Conservation (phyloP, 2,797 vertebrate genomes). For the Thamnophis elegans region DNA sequence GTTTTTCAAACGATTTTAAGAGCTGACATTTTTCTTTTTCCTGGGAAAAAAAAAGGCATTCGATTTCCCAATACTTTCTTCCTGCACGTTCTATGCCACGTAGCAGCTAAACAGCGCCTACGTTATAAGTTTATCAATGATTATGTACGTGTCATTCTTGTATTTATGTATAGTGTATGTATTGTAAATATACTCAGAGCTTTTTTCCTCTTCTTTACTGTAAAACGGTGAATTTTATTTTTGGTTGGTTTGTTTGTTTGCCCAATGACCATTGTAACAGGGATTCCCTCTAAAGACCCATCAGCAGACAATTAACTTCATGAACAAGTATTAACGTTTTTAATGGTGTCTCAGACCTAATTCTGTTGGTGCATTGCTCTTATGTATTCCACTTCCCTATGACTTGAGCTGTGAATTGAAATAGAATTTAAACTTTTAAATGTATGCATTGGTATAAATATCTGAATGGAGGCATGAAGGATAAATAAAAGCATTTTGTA, state of each 20-base stretch:
- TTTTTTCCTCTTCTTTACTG: constrained; percentile 91
- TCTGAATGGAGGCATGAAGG: constrained; percentile 99
- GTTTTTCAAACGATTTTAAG: constrained; percentile 72
- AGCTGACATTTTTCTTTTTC: constrained; percentile 82
- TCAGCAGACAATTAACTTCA: constrained; percentile 83
- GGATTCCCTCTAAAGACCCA: constrained; percentile 84
- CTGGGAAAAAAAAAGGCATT: constrained; percentile 59
- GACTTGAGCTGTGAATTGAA: constrained; percentile 99
- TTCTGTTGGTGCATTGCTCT: constrained; percentile 95
- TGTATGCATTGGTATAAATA: constrained; percentile 98
- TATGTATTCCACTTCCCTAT: constrained; percentile 92
- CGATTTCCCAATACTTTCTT: constrained; percentile 82
- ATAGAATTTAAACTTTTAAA: constrained; percentile 98
- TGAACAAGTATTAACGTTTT: constrained; percentile 88
- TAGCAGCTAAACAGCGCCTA: constrained; percentile 91
- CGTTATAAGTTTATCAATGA: constrained; percentile 95
- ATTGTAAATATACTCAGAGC: constrained; percentile 99
- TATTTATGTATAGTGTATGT: constrained; percentile 99
- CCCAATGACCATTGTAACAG: constrained; percentile 89
- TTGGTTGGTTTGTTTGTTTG: constrained; percentile 53
- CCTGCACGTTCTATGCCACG: constrained; percentile 84
- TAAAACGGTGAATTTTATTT: constrained; percentile 86
- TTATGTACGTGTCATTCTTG: constrained; percentile 98
- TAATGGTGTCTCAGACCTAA: constrained; percentile 93
- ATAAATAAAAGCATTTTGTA: constrained; percentile 99